Percentiles rank a stretch among this genome's conserved stretches.
These are phyloP conservation scores for Danio albolineatus DNA, from an alignment of 2,797 vertebrate species.

Conservation along the genomic window DNA sequence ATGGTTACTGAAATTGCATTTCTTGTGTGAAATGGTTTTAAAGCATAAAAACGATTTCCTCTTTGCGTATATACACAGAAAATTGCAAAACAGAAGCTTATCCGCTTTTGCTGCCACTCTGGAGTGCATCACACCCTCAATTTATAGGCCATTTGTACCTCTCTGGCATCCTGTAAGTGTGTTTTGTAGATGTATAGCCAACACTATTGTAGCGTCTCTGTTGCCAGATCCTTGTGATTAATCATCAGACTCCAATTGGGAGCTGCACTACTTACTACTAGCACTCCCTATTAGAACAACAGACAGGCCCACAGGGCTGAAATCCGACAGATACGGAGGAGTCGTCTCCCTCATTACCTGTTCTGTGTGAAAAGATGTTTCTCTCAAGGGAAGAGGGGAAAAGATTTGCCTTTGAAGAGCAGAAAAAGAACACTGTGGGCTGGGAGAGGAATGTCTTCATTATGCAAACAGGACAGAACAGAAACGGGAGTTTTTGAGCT, in stretches of 20 bases:
- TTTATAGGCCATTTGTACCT: slow-evolving; percentile 26
- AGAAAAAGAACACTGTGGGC: slow-evolving; percentile 29
- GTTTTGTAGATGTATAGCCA: slow-evolving; percentile 28
- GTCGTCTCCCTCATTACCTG: slow-evolving; percentile 52
- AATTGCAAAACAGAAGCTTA: not conserved
- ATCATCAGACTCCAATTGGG: slow-evolving; percentile 56
- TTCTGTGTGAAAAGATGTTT: slow-evolving; percentile 37
- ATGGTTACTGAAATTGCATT: not conserved
- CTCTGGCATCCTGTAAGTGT: not conserved
- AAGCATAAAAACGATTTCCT: not conserved
- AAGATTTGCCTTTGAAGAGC: slow-evolving; percentile 48
- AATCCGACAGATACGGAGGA: slow-evolving; percentile 39
- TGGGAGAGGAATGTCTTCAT: slow-evolving; percentile 48
- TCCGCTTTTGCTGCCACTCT: not conserved
- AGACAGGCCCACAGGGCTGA: slow-evolving; percentile 46
- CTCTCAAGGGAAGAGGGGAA: slow-evolving; percentile 38
- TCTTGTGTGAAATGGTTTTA: not conserved
- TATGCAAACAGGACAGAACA: slow-evolving; percentile 46
- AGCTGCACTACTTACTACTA: slow-evolving; percentile 56
- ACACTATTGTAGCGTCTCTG: not conserved
- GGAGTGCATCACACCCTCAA: not conserved
- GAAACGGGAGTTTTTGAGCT: slow-evolving; percentile 28
- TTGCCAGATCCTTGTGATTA: slow-evolving; percentile 44
- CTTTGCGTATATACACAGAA: not conserved
- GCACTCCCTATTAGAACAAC: slow-evolving; percentile 52